These are phyloP conservation scores for Neuroterus valhalla DNA, from an alignment of 1,140 invertebrate species.

Conservation along the genomic window DNA sequence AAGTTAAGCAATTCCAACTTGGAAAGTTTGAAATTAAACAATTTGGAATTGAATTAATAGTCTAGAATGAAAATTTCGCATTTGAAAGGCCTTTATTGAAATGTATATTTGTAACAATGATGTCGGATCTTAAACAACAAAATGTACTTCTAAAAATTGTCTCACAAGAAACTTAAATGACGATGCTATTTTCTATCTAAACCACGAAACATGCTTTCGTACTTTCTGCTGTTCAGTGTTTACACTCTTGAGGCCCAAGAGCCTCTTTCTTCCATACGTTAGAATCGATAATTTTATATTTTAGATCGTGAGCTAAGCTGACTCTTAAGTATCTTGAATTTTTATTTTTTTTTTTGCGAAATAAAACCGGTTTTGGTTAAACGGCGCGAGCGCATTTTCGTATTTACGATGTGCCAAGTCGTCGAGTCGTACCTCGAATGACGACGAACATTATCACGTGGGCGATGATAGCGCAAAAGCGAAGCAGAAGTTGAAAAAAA, in stretches of 20 bases:
- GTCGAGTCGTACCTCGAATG: conserved; percentile 9
- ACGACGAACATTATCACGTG: conserved; percentile 19
- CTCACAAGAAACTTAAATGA: no score
- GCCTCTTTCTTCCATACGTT: not conserved
- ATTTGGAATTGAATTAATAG: no score
- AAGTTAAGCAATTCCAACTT: no score
- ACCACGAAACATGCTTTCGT: not conserved
- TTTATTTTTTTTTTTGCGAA: conserved; percentile 31
- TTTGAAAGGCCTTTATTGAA: no score
- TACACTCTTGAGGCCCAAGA: not conserved
- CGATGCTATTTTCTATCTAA: no score
- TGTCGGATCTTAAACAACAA: no score
- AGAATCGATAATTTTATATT: conserved; percentile 42
- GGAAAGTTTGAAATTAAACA: no score
- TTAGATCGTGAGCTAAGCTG: conserved; percentile 48
- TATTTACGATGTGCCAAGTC: conserved; percentile 30
- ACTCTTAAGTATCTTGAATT: conserved; percentile 23
- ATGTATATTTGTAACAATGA: no score
- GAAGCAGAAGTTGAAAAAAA: not conserved
- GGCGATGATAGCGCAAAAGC: conserved; percentile 2
- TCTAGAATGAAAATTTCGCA: no score
- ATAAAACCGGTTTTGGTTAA: conserved; percentile 56
- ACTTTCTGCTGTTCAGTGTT: not conserved
- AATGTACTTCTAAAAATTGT: no score
- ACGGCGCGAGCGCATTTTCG: conserved; percentile 19